A percentile compares a stretch with the other conserved stretches of the same genome.
phyloP scores from a whole-genome alignment of 2,113 vertebrate genomes.

The Lathamus discolor region DNA sequence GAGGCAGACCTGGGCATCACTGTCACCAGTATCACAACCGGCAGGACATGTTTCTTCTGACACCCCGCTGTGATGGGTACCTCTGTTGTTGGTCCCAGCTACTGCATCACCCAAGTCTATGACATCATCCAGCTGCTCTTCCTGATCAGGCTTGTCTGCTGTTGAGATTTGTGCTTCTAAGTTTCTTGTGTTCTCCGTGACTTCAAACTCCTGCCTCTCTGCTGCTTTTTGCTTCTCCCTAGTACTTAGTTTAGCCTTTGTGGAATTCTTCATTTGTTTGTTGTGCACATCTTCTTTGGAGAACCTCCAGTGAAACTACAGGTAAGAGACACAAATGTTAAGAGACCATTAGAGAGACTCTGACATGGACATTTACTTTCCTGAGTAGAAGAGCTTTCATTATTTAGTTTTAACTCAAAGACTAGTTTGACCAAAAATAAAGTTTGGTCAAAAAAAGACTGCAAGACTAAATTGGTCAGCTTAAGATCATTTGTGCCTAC shows the following conservation, averaged over 20 bases:
- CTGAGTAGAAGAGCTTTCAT: background rate
- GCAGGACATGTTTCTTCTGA: background rate
- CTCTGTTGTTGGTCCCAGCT: background rate
- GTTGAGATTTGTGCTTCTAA: slow-evolving; percentile 58
- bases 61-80: background rate
- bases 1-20: background rate
- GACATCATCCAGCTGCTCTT: slow-evolving; percentile 11
- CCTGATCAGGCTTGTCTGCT: background rate
- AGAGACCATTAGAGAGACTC: background rate
- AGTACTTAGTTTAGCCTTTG: slow-evolving; percentile 60
- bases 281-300: slow-evolving; percentile 71
- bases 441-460: background rate
- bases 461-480: background rate
- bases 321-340: background rate
- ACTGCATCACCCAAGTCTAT: slow-evolving; percentile 16
- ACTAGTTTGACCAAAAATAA: background rate
- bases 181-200: slow-evolving; percentile 60
- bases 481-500: background rate
- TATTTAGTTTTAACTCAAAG: background rate
- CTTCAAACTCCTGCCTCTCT: slow-evolving; percentile 63
- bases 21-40: background rate
- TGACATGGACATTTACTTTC: background rate
- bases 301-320: slow-evolving; percentile 82
- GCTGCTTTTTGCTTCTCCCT: slow-evolving; percentile 53
- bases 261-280: slow-evolving; percentile 70